Percentiles rank a stretch among this genome's conserved stretches.
phyloP scores from a whole-genome alignment of 2,888 invertebrate species.

The Automeris io region DNA sequence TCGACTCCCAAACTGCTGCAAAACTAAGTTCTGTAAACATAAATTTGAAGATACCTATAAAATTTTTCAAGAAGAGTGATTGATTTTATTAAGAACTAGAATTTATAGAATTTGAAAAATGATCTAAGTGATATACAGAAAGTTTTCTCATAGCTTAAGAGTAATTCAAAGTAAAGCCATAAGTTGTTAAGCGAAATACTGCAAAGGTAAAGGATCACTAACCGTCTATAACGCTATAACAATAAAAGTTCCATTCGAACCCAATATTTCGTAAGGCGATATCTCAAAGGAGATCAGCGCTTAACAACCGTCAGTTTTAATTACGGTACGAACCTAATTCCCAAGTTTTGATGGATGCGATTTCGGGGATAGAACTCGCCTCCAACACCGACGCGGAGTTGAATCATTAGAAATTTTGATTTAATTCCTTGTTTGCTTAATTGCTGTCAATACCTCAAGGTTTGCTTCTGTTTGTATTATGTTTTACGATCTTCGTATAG shows the following conservation, averaged over 20 bases:
- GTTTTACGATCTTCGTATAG: background rate
- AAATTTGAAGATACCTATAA: too few relatives aligned
- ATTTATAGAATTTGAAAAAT: too few relatives aligned
- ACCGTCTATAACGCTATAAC: conserved; percentile 49
- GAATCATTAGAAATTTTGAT: conserved; percentile 66
- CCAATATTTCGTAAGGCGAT: conserved; percentile 62
- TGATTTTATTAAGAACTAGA: too few relatives aligned
- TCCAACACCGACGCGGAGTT: conserved; percentile 24
- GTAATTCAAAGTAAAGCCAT: too few relatives aligned
- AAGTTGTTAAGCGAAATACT: too few relatives aligned
- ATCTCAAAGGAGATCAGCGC: conserved; percentile 34
- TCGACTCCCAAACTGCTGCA: too few relatives aligned
- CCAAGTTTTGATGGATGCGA: conserved; percentile 75
- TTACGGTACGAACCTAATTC: conserved; percentile 66
- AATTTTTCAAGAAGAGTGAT: too few relatives aligned
- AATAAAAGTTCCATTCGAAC: conserved; percentile 62
- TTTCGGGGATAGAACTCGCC: conserved; percentile 53
- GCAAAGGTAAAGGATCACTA: conserved; percentile 25
- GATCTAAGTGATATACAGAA: too few relatives aligned
- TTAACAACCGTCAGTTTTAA: conserved; percentile 68
- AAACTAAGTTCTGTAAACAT: too few relatives aligned
- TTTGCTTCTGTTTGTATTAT: conserved; percentile 5
- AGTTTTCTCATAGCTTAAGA: too few relatives aligned
- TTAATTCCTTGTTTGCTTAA: conserved; percentile 52
- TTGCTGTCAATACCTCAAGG: conserved; percentile 42